Conservation (phyloP, 35 echinoderm and acorn worm species). For the Heliocidaris erythrogramma region DNA sequence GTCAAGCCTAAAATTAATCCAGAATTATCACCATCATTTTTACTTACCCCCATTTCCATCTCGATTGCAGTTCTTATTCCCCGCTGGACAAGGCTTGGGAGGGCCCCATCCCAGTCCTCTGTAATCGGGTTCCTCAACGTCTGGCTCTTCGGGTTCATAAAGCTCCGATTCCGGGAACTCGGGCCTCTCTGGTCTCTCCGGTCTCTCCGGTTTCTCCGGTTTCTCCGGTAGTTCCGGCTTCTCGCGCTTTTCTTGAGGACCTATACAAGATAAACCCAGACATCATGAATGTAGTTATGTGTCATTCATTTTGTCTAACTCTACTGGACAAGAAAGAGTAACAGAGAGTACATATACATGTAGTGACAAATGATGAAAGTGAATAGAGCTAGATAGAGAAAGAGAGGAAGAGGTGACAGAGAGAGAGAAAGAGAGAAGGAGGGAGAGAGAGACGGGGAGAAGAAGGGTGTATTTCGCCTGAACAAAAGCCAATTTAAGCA, state of each 20-base stretch:
- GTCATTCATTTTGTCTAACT: too few relatives aligned
- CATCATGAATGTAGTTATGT: too few relatives aligned
- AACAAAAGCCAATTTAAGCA: too few relatives aligned
- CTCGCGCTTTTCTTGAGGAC: not conserved
- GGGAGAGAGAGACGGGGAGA: too few relatives aligned
- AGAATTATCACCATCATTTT: not conserved
- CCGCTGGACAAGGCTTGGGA: not conserved
- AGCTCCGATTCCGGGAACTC: constrained; percentile 1
- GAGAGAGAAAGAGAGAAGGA: too few relatives aligned
- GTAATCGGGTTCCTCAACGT: constrained; percentile 29
- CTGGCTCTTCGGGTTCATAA: constrained; percentile 29
- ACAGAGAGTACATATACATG: too few relatives aligned
- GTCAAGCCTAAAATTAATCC: not conserved
- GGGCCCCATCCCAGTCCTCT: not conserved
- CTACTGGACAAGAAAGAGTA: too few relatives aligned
- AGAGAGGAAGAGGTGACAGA: too few relatives aligned
- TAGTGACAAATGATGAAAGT: too few relatives aligned
- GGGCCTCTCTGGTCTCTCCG: constrained; percentile 11
- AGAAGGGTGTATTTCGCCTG: too few relatives aligned
- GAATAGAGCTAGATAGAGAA: too few relatives aligned
- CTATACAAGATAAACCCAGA: not conserved
- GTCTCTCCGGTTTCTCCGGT: not conserved
- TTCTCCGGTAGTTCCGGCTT: constrained; percentile 6
- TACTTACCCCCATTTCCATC: not conserved
- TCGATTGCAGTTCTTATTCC: constrained; percentile 22